Evolutionary conservation across 1,140 invertebrate genomes (phyloP).

Genomic region (Homalodisca vitripennis): DNA sequence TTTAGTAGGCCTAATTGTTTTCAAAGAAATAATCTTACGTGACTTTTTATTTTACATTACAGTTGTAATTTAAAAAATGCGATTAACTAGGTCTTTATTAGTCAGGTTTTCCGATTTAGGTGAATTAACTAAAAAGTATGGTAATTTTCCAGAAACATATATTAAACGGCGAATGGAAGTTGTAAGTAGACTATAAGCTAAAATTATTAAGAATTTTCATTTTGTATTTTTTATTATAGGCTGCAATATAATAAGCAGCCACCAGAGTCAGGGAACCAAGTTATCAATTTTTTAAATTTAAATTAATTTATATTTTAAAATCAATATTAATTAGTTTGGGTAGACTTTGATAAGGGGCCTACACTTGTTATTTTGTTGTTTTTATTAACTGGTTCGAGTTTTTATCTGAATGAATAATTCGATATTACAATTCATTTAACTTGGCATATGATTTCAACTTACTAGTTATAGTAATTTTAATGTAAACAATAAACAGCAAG

Average conservation of each 20-base stretch:
- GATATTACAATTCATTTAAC: too few species aligned
- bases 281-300: neutral
- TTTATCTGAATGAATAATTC: too few species aligned
- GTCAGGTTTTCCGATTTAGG: slow-evolving; percentile 47
- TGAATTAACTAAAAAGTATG: slow-evolving; percentile 70
- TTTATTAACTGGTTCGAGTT: too few species aligned
- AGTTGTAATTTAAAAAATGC: too few species aligned
- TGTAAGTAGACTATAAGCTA: slow-evolving; percentile 45
- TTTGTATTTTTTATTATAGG: neutral
- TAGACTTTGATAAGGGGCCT: neutral
- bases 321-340: neutral
- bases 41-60: too few species aligned
- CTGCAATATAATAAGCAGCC: too few species aligned
- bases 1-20: too few species aligned
- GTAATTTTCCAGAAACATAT: slow-evolving; percentile 81
- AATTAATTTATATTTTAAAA: neutral
- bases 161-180: slow-evolving; percentile 71
- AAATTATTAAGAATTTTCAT: neutral
- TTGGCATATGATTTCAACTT: too few species aligned
- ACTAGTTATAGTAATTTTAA: too few species aligned
- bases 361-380: neutral
- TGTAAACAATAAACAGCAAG: too few species aligned
- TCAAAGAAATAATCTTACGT: too few species aligned
- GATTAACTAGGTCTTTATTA: neutral
- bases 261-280: too few species aligned